Evolutionary conservation across 2,888 invertebrate species (phyloP).

Genomic region (Philonicus albiceps): DNA sequence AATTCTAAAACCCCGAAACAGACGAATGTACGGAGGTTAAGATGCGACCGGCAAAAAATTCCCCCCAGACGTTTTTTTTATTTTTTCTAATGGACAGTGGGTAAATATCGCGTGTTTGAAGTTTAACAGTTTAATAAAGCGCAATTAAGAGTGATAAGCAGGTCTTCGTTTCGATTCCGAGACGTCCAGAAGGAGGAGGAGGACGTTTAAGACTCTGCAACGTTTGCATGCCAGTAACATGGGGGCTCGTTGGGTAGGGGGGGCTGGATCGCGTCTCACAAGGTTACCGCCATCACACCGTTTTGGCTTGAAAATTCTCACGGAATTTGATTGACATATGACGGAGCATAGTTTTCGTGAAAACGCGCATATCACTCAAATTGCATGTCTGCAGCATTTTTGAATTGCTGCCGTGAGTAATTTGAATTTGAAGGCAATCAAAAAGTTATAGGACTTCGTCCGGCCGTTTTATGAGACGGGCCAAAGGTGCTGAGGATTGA

Average conservation of each 20-base stretch:
- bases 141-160: slow-evolving; percentile 27
- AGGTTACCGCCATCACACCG: slow-evolving; percentile 8
- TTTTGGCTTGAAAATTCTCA: neutral
- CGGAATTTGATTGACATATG: slow-evolving; percentile 23
- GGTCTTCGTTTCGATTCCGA: neutral
- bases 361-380: neutral
- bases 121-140: slow-evolving; percentile 30
- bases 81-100: slow-evolving; percentile 5
- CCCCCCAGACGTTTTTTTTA: neutral
- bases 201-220: neutral
- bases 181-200: neutral
- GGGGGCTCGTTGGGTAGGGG: neutral
- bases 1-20: neutral
- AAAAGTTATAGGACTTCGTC: neutral
- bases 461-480: neutral
- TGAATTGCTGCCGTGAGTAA: neutral
- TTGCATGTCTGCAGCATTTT: slow-evolving; percentile 12
- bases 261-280: neutral
- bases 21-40: neutral
- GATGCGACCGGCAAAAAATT: neutral
- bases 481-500: neutral
- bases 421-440: neutral
- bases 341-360: slow-evolving; percentile 7
- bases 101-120: slow-evolving; percentile 13
- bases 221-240: neutral